Percentiles rank a stretch among this genome's conserved stretches.
These are phyloP conservation scores for Phoxinus phoxinus DNA, from an alignment of 2,113 vertebrate genomes.

Conservation along the genomic window DNA sequence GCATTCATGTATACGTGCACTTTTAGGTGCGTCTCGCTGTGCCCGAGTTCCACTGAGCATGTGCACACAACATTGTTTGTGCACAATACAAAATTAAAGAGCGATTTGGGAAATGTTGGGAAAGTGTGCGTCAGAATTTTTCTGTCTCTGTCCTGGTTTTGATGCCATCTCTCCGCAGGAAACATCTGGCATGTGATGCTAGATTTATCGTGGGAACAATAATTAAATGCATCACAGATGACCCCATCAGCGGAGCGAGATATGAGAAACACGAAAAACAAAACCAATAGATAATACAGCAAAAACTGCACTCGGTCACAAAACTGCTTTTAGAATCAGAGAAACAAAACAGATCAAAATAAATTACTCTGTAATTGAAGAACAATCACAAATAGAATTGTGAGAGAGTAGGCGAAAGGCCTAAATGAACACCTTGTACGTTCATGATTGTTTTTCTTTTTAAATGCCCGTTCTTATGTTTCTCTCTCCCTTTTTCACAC, in stretches of 20 bases:
- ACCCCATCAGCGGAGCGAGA: constrained; percentile 39
- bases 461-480: neutral
- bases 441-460: neutral
- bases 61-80: constrained; percentile 12
- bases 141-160: constrained; percentile 51
- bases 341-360: neutral
- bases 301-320: constrained; percentile 23
- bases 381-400: neutral
- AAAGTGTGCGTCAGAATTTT: constrained; percentile 59
- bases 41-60: constrained; percentile 16
- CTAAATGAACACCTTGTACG: neutral
- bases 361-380: constrained; percentile 17
- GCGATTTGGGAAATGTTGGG: constrained; percentile 57
- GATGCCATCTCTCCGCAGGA: constrained; percentile 66
- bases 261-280: constrained; percentile 32
- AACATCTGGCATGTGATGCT: constrained; percentile 73
- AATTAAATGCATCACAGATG: constrained; percentile 54
- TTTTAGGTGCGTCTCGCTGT: neutral
- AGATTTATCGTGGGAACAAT: constrained; percentile 67
- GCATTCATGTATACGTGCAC: neutral
- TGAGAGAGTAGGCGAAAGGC: neutral
- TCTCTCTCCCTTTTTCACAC: neutral
- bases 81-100: constrained; percentile 46
- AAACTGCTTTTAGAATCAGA: neutral
- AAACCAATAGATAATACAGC: constrained; percentile 35